A percentile compares a stretch with the other conserved stretches of the same genome.
These are phyloP conservation scores for Mylabris sibirica DNA, from an alignment of 2,888 invertebrate species.

Conservation along the genomic window DNA sequence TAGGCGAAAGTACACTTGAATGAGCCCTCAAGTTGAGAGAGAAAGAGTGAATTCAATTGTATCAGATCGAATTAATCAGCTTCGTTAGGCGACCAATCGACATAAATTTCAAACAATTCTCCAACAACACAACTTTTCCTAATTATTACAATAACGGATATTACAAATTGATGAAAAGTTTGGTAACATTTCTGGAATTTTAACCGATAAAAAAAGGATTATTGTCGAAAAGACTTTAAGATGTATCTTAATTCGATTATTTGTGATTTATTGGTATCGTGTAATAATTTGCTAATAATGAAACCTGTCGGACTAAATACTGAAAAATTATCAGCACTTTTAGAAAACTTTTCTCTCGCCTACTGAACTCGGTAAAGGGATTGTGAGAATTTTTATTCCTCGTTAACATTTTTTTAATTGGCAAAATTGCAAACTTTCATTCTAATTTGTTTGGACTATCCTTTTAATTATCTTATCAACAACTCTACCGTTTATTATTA, in stretches of 20 bases:
- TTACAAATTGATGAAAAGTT: constrained; percentile 5
- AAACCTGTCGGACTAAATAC: background rate
- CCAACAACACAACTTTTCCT: constrained; percentile 18
- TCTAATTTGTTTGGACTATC: constrained; percentile 35
- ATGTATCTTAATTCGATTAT: background rate
- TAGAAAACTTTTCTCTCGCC: background rate
- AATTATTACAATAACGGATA: constrained; percentile 4
- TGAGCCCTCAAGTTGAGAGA: background rate
- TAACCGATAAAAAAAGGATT: background rate
- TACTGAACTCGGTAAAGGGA: constrained; percentile 6
- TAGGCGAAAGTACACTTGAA: background rate
- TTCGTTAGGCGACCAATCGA: constrained; percentile 20
- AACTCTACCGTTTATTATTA: constrained; percentile 20
- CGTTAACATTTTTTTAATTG: constrained; percentile 50
- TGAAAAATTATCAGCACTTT: constrained; percentile 1
- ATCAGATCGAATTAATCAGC: constrained; percentile 28
- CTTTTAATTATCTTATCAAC: constrained; percentile 25
- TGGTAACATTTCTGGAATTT: background rate
- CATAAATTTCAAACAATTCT: constrained; percentile 23
- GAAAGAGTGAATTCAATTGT: constrained; percentile 19
- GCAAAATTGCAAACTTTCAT: constrained; percentile 38
- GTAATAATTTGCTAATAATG: background rate
- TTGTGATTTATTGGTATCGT: constrained; percentile 1
- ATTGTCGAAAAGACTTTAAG: background rate
- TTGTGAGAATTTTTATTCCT: constrained; percentile 44